Evolutionary conservation across 2,113 vertebrate species (phyloP).

Genomic region (Axis porcinus): DNA sequence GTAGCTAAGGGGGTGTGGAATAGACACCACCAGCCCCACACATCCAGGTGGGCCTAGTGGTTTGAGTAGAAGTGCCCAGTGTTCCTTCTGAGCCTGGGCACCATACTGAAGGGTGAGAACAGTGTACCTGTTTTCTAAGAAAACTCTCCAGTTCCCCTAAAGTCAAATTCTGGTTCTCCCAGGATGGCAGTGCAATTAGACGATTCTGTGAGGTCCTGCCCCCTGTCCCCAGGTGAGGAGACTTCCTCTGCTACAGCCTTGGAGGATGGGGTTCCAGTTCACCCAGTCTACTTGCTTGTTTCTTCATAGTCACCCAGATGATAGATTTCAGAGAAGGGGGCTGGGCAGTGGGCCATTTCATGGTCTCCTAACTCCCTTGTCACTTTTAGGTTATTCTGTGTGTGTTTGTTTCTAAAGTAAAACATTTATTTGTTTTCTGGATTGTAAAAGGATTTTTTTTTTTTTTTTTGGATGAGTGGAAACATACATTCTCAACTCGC

Average conservation of each 20-base stretch:
- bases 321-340: neutral
- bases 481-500: neutral
- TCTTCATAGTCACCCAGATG: too few relatives aligned
- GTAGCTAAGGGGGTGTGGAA: neutral
- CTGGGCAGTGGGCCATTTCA: accelerated
- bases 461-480: neutral
- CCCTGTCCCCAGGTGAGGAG: neutral
- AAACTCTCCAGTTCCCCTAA: neutral
- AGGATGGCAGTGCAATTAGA: neutral
- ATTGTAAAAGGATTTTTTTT: neutral
- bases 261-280: too few relatives aligned
- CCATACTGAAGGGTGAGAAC: neutral
- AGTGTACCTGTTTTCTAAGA: neutral
- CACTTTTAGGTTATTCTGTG: neutral
- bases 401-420: neutral
- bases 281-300: neutral
- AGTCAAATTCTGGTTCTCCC: neutral
- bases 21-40: neutral
- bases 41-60: neutral
- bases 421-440: neutral
- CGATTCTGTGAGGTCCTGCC: neutral
- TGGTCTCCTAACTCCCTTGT: too few relatives aligned
- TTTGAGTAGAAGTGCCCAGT: neutral
- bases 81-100: neutral
- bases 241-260: neutral